Base-by-base conservation (phyloP, 2,113 vertebrate species). In the Syngnathoides biaculeatus region DNA sequence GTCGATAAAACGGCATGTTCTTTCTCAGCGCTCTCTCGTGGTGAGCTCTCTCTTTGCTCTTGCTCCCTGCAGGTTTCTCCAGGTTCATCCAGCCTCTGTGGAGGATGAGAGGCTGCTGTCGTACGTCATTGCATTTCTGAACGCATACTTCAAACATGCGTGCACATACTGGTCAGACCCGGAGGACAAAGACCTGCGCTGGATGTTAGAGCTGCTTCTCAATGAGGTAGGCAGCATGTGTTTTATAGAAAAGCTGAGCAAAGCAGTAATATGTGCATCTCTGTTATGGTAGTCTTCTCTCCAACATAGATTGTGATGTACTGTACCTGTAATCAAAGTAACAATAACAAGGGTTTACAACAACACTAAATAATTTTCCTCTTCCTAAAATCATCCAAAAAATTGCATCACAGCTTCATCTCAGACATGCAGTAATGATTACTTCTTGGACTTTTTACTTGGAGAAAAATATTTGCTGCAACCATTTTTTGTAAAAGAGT, bases 101-200 rank as follows among this genome's bases (percentile, higher is more conserved):
- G 94, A 98, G 71, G 97, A 99, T 82, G 95, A 98, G 88, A 95
- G 93, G 76, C 92, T 99, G 71, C 87, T 99, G 20, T 92, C 93
- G 79, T 94, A 94, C 74, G 87, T 99, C 30, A 63, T 98, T 84
- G 92, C 89, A 72, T 97, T 98, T 91, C 86, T 98, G 77, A 96
- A 92, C 77, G 92, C 90, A 70, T 90, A 93, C 73, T 90, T 95
- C 74, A 93, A 84, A 74, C 91, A 91, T 26, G 90, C 90, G 67
- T 68, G 66, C 40, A 55, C 74, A 5, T 71, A 79, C 57, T 71
- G 65, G 52, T 88, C 84, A 56, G 79, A 78, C 73, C 65, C 86
- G 15, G 90, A 93, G 19, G 70, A 88, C 65, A 74, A 89, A 10
- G 89, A 95, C 84, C 82, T 99, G 5, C 91, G 85, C 63, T 98